phyloP scores from a whole-genome alignment of 2,113 vertebrate genomes.

The Nannobrachium achirus region DNA sequence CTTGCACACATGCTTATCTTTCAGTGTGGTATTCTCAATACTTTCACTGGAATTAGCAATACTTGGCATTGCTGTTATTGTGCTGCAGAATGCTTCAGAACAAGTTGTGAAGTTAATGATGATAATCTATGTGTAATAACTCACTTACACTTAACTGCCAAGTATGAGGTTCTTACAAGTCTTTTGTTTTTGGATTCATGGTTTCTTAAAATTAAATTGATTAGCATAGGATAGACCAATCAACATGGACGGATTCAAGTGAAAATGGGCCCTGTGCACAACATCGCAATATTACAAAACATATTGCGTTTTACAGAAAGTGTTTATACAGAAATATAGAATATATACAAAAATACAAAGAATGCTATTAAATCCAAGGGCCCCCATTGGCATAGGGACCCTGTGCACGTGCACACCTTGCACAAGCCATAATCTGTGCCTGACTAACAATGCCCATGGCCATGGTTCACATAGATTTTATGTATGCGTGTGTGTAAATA shows the following conservation, averaged over 20 bases:
- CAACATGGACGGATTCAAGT: too few species aligned
- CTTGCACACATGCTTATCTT: neutral
- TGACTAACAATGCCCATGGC: neutral
- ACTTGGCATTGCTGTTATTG: neutral
- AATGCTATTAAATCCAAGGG: too few species aligned
- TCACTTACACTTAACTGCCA: neutral
- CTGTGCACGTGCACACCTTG: too few species aligned
- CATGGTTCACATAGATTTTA: neutral
- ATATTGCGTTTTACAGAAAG: too few species aligned
- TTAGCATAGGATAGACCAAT: too few species aligned
- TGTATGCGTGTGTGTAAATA: neutral
- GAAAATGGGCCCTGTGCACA: too few species aligned
- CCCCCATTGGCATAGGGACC: too few species aligned
- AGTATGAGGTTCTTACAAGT: neutral
- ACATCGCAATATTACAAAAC: too few species aligned
- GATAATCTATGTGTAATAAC: neutral
- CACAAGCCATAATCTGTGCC: too few species aligned
- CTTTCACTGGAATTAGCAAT: neutral
- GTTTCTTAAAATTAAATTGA: too few species aligned
- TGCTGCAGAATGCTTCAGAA: slow-evolving; percentile 33
- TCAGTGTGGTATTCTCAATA: slow-evolving; percentile 9
- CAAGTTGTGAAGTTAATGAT: neutral
- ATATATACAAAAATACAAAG: too few species aligned
- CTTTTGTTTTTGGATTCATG: neutral
- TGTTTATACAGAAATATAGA: too few species aligned